phyloP scores from a whole-genome alignment of 2,797 vertebrate species.

The Fistularia tabacaria region DNA sequence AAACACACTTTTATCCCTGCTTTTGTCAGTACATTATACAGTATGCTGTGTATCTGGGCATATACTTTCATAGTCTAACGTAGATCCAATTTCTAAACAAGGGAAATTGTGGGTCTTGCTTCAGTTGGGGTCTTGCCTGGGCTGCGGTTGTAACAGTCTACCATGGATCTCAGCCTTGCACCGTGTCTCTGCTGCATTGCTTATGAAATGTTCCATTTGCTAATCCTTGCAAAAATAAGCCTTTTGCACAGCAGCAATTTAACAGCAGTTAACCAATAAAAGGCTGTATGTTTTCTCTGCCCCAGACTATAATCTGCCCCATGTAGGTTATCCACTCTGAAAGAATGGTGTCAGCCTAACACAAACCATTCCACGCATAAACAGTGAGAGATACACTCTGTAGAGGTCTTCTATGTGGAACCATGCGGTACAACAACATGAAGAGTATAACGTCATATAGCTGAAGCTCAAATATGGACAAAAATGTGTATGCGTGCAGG shows the following conservation, averaged over 20 bases:
- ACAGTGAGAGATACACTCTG: background rate
- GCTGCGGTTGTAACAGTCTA: constrained; percentile 24
- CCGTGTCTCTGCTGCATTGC: constrained; percentile 49
- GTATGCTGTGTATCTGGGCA: background rate
- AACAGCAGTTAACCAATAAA: constrained; percentile 76
- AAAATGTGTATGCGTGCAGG: constrained; percentile 36
- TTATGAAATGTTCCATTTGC: constrained; percentile 75
- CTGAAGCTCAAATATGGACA: constrained; percentile 27
- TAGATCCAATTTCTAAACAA: constrained; percentile 12
- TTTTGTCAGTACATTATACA: background rate
- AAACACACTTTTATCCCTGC: background rate
- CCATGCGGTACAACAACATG: background rate
- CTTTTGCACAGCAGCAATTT: constrained; percentile 71
- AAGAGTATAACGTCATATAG: constrained; percentile 3
- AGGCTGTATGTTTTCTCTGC: constrained; percentile 70
- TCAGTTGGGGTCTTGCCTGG: constrained; percentile 15
- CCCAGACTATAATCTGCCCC: constrained; percentile 65
- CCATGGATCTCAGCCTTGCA: constrained; percentile 35
- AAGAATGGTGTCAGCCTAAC: constrained; percentile 71
- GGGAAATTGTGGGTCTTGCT: constrained; percentile 6
- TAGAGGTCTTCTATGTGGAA: background rate
- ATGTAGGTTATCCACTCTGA: constrained; percentile 68
- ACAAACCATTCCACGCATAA: constrained; percentile 59
- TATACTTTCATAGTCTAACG: constrained; percentile 4
- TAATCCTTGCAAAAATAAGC: constrained; percentile 72